Percentiles rank a stretch among this genome's conserved stretches.
Evolutionary conservation across 2,797 vertebrate genomes (phyloP).

Genomic region (Scolopax bukidnonensis): DNA sequence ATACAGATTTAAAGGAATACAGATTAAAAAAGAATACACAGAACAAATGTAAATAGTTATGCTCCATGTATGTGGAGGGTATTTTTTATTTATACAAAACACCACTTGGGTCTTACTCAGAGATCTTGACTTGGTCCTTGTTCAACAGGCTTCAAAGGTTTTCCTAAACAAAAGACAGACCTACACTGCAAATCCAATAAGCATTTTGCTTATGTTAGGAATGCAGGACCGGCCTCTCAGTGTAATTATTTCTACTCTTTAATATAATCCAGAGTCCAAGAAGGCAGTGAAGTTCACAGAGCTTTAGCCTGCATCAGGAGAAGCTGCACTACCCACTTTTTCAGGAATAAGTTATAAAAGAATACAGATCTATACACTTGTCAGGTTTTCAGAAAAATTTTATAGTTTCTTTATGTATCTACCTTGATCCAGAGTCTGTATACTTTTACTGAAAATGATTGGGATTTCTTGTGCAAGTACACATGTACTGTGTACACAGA

Average conservation of each 20-base stretch:
- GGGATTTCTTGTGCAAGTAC: not conserved
- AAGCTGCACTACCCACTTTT: not conserved
- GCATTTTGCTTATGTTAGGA: conserved; percentile 57
- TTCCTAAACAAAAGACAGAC: conserved; percentile 59
- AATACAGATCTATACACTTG: not conserved
- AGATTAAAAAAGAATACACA: not conserved
- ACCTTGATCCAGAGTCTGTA: not conserved
- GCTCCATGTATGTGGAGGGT: not conserved
- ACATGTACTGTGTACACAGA: not conserved
- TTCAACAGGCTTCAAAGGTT: conserved; percentile 40
- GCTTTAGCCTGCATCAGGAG: not conserved
- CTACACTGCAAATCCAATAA: conserved; percentile 36
- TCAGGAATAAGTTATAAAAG: not conserved
- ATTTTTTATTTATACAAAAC: not conserved
- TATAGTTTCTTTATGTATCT: not conserved
- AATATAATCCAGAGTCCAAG: conserved; percentile 33
- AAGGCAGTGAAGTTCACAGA: not conserved
- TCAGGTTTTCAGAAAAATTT: not conserved
- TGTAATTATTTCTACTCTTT: conserved; percentile 53
- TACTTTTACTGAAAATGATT: not conserved
- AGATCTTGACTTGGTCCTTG: not conserved
- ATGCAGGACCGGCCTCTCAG: conserved; percentile 25
- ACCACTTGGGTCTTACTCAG: not conserved
- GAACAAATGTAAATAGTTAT: conserved; percentile 7
- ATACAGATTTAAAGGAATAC: not conserved